Evolutionary conservation across 2,113 vertebrate species (phyloP), one percentile per base, ranked within the genome.

Genomic region (Silurus asotus): DNA sequence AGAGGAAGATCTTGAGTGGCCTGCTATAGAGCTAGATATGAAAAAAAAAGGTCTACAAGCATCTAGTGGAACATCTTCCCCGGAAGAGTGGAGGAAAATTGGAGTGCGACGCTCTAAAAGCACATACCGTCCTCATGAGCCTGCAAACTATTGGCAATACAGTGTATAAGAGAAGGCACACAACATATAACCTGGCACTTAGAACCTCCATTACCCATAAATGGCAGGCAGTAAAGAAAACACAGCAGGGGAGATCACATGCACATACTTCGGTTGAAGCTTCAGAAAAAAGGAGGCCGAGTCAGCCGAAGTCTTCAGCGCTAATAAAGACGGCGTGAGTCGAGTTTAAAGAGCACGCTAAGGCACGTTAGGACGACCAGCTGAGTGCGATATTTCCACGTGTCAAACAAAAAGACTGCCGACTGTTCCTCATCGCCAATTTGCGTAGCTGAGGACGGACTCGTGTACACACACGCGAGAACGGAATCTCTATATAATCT

Each of bases 161-260:
- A 37, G 3, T 37, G 37, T 37, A 20, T 7, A 61, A 13, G 1
- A 76, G 56, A 77, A 56, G 28, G 53, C 14, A 37, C 61, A 77
- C 20, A 51, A 23, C 51, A 51, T 75, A 23, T 13, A 48, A 19
- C 48, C 79, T 51, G 69, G 48, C 25, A 28, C 77, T 83, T 74
- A 83, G 86, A 86, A 83, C 56, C 84, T 58, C 93, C 92, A 91
- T 89, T 87, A 25, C 86, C 89, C 89, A 88, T 93, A 91, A 94
- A 93, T 80, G 85, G 86, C 89, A 90, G 89, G 77, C 85, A 88
- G 91, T 92, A 92, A 90, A 91, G 86, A 61, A 87, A 81, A 83
- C 83, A 49, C 75, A 84, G 77, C 69, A 58, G 65, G 62, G 7
- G 76, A 90, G 88, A 85, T 92, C 81, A 75, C 67, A 75, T 58